Conservation (phyloP, 2,797 vertebrate genomes). For the Rhabdomys pumilio region DNA sequence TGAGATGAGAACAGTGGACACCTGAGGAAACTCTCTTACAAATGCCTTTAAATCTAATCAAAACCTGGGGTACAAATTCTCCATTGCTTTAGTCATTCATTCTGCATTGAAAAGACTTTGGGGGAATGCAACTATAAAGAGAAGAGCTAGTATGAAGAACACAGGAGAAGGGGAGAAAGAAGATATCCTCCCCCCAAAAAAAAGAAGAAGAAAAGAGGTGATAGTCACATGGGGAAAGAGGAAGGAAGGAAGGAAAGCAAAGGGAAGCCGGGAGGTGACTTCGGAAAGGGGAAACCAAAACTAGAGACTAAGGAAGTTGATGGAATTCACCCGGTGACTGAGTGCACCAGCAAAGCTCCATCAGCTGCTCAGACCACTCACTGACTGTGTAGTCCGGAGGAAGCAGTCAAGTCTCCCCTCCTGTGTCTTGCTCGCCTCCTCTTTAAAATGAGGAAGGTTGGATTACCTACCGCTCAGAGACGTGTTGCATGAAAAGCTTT, state of each 20-base stretch:
- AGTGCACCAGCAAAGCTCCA: not conserved
- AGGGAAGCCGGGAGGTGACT: not conserved
- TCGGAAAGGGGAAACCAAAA: not conserved
- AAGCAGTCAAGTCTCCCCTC: no score
- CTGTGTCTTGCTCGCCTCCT: not conserved
- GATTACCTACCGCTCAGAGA: not conserved
- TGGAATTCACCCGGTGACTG: not conserved
- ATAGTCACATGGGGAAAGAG: not conserved
- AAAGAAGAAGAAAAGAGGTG: not conserved
- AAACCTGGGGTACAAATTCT: not conserved
- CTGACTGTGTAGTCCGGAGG: not conserved
- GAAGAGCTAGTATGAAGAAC: not conserved
- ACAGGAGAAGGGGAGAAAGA: not conserved
- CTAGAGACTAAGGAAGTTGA: not conserved
- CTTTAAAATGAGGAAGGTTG: conserved; percentile 16
- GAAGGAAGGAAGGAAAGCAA: not conserved
- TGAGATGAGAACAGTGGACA: not conserved
- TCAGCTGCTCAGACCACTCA: not conserved
- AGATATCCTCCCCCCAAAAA: no score
- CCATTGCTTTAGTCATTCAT: not conserved
- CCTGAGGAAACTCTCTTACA: not conserved
- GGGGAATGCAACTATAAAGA: not conserved
- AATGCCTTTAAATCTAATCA: not conserved
- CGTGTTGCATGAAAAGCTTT: not conserved
- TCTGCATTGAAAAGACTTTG: not conserved